Evolutionary conservation across 2,888 invertebrate genomes (phyloP).

Genomic region (Orthonevra nobilis): DNA sequence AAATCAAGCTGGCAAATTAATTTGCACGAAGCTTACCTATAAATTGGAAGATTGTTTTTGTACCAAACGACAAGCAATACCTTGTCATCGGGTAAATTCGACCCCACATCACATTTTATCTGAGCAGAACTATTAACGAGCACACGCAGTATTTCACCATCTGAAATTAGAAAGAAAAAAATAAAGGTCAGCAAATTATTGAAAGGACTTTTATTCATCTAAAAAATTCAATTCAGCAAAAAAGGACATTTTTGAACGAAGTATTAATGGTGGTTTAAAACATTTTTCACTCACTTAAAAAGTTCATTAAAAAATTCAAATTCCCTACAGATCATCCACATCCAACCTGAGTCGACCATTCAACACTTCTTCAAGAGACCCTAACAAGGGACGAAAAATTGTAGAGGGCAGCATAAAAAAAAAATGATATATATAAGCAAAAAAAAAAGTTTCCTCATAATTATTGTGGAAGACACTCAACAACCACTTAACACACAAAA

Average conservation of each 20-base stretch:
- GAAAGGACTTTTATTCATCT: too few species aligned
- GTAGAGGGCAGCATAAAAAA: not conserved
- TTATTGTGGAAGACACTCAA: conserved; percentile 67
- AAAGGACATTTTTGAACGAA: conserved; percentile 15
- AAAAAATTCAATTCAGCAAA: not conserved
- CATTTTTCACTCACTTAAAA: conserved; percentile 52
- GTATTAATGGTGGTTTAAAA: conserved; percentile 25
- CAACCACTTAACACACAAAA: conserved; percentile 68
- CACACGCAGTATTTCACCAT: conserved; percentile 80
- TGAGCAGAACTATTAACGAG: conserved; percentile 89
- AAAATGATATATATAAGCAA: too few species aligned
- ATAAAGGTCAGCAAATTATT: not conserved
- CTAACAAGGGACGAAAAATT: not conserved
- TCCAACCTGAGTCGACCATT: conserved; percentile 29
- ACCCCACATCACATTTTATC: conserved; percentile 92
- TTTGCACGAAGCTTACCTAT: conserved; percentile 85
- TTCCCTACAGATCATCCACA: not conserved
- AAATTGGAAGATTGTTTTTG: conserved; percentile 93
- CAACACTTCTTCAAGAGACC: conserved; percentile 20
- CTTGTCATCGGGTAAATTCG: conserved; percentile 88
- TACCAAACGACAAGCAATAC: conserved; percentile 94
- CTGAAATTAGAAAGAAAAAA: conserved; percentile 73
- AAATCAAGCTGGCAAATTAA: not conserved
- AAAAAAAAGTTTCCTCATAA: conserved; percentile 60
- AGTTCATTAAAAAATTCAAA: conserved; percentile 47